phyloP scores from a whole-genome alignment of 2,888 invertebrate genomes.

The Aphidoletes aphidimyza region DNA sequence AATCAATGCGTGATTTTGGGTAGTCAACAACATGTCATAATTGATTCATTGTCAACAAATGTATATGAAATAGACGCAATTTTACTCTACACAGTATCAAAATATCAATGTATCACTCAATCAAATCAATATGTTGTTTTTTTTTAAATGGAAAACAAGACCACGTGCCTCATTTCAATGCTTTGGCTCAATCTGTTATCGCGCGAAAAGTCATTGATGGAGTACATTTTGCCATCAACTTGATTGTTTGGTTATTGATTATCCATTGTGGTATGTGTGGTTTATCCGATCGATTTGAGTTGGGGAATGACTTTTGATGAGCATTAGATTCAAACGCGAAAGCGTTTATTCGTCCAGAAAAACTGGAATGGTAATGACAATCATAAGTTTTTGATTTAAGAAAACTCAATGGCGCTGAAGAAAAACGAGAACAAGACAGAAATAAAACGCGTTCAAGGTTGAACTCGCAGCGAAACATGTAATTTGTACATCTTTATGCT shows the following conservation, averaged over 20 bases:
- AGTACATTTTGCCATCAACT: too few species aligned
- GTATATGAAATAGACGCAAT: too few species aligned
- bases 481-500: too few species aligned
- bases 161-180: conserved; percentile 9
- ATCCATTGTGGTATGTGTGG: background rate
- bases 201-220: too few species aligned
- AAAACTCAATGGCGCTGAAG: background rate
- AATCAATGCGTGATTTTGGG: background rate
- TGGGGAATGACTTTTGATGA: background rate
- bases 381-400: background rate
- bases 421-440: background rate
- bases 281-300: background rate
- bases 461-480: background rate
- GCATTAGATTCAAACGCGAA: too few species aligned
- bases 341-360: background rate
- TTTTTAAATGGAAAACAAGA: conserved; percentile 8
- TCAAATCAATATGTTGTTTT: too few species aligned
- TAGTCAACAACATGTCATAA: background rate
- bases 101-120: conserved; percentile 2
- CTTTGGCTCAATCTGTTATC: too few species aligned
- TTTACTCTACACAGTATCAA: too few species aligned
- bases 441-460: conserved; percentile 17
- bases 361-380: conserved; percentile 28
- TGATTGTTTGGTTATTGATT: too few species aligned
- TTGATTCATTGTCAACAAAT: background rate